These are phyloP conservation scores for Vidua chalybeata DNA, from an alignment of 2,113 vertebrate genomes.

Conservation along the genomic window DNA sequence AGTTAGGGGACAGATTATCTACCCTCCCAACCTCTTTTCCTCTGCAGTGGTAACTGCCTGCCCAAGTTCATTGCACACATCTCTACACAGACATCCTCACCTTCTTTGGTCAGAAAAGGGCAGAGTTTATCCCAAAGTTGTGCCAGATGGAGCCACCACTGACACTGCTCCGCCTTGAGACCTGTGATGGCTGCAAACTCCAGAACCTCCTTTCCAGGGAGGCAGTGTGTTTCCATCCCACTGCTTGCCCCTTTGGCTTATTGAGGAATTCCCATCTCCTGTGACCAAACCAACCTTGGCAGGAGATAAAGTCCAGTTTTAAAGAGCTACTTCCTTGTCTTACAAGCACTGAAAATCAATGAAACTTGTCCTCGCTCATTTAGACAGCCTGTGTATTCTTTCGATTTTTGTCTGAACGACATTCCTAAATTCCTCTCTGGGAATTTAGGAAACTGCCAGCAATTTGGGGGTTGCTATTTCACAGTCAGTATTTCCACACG, in stretches of 20 bases:
- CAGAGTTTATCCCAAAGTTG: not conserved
- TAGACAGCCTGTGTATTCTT: not conserved
- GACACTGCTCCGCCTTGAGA: not conserved
- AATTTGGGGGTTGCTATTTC: not conserved
- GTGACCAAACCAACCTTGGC: not conserved
- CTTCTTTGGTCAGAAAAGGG: not conserved
- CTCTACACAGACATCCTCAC: fast-evolving
- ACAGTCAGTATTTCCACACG: not conserved
- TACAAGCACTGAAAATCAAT: not conserved
- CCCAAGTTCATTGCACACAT: not conserved
- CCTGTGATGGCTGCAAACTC: not conserved
- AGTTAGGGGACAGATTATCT: not conserved
- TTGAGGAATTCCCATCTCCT: not conserved
- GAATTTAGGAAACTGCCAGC: not conserved
- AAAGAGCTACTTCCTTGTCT: not conserved
- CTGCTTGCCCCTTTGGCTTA: not conserved
- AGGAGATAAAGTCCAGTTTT: not conserved
- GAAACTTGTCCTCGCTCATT: not conserved
- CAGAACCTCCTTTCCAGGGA: not conserved
- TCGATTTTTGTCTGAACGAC: not conserved
- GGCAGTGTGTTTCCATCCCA: not conserved
- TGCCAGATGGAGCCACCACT: not conserved
- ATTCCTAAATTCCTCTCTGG: not conserved
- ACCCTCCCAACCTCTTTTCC: not conserved
- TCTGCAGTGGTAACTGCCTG: not conserved